Conservation (phyloP, 2,797 vertebrate species). For the Rhinatrema bivittatum region DNA sequence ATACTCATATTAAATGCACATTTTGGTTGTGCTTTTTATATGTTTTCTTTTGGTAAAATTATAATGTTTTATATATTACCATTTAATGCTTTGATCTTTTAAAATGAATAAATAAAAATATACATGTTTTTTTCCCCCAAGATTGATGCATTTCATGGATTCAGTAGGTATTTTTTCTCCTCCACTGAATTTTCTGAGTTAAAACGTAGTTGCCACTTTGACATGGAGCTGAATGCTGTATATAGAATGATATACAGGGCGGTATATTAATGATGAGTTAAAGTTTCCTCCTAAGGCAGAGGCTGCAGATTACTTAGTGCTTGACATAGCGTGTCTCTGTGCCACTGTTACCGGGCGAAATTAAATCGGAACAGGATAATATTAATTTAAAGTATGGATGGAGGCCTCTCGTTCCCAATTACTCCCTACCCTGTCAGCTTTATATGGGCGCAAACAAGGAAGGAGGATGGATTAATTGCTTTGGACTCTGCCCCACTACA, state of each 20-base stretch:
- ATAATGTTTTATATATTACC: conserved; percentile 29
- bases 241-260: conserved; percentile 44
- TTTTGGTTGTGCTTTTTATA: conserved; percentile 36
- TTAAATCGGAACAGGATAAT: conserved; percentile 86
- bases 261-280: conserved; percentile 50
- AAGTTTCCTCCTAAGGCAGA: conserved; percentile 57
- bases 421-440: conserved; percentile 87
- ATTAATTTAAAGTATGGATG: conserved; percentile 94
- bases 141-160: conserved; percentile 20
- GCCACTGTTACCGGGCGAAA: conserved; percentile 69
- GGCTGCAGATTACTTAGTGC: conserved; percentile 64
- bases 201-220: conserved; percentile 39
- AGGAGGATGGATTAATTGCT: conserved; percentile 98
- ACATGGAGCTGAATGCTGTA: conserved; percentile 39
- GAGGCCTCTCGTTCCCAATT: conserved; percentile 93
- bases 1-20: too few relatives aligned
- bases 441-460: conserved; percentile 89
- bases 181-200: conserved; percentile 25
- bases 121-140: conserved; percentile 3
- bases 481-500: conserved; percentile 95
- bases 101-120: too few relatives aligned
- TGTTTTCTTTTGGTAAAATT: conserved; percentile 44
- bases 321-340: conserved; percentile 67
- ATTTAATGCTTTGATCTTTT: conserved; percentile 2
- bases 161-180: conserved; percentile 8